Conservation (phyloP, 2,888 invertebrate genomes). For the Acanthopleura granulata region DNA sequence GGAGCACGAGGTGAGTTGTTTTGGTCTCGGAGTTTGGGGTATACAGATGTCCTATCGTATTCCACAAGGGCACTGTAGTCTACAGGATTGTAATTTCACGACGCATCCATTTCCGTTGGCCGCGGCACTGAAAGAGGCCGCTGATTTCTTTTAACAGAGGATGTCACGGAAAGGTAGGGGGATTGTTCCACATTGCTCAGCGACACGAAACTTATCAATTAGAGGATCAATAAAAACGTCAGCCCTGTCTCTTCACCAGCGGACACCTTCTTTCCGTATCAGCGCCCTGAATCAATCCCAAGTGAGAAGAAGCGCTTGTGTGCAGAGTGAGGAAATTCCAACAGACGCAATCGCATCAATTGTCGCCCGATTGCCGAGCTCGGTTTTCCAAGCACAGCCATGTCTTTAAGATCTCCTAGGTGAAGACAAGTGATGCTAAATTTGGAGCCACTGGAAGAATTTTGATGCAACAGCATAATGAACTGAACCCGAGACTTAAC, state of each 20-base stretch:
- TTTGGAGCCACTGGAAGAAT: too few relatives aligned
- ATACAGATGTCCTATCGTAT: too few relatives aligned
- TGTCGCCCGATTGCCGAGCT: too few relatives aligned
- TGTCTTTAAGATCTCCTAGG: too few relatives aligned
- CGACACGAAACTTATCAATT: conserved; percentile 12
- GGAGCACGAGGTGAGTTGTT: too few relatives aligned
- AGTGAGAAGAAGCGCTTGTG: not conserved
- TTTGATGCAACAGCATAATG: too few relatives aligned
- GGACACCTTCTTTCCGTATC: not conserved
- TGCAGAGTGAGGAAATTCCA: not conserved
- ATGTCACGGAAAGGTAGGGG: not conserved
- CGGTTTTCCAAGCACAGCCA: too few relatives aligned
- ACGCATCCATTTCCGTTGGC: not conserved
- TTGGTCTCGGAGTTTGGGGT: too few relatives aligned
- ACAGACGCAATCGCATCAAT: not conserved
- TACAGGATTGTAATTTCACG: not conserved
- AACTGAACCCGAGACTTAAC: too few relatives aligned
- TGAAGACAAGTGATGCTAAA: too few relatives aligned
- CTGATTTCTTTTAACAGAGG: not conserved
- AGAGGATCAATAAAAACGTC: not conserved
- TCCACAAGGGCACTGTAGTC: too few relatives aligned
- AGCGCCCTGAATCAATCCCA: not conserved
- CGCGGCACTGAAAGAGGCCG: not conserved
- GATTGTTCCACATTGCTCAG: not conserved
- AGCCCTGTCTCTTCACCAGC: too few relatives aligned